These are phyloP conservation scores for Anser cygnoides DNA, from an alignment of 2,113 vertebrate genomes.

Conservation along the genomic window DNA sequence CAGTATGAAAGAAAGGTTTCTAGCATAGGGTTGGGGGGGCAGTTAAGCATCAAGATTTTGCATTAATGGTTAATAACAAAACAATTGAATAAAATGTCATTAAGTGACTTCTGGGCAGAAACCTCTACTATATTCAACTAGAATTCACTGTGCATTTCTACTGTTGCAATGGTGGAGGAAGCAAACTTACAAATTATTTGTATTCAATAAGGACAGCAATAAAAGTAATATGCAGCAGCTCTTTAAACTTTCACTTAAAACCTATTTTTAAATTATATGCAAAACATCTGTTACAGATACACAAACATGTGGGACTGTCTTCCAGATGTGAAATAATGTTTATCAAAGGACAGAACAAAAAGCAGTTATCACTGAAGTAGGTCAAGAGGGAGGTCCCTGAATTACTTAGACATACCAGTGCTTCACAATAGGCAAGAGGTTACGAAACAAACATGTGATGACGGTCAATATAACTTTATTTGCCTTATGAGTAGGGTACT, in stretches of 20 bases:
- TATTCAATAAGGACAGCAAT: conserved; percentile 1
- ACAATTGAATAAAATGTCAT: not conserved
- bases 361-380: conserved; percentile 38
- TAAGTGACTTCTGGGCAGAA: not conserved
- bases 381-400: conserved; percentile 43
- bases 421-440: not conserved
- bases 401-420: not conserved
- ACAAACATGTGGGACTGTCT: conserved; percentile 35
- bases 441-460: not conserved
- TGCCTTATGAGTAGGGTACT: not conserved
- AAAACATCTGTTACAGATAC: conserved; percentile 58
- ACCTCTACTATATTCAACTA: not conserved
- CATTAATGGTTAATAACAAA: not conserved
- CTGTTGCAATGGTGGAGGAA: not conserved
- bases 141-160: not conserved
- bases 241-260: conserved; percentile 62
- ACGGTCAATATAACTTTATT: conserved; percentile 28
- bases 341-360: conserved; percentile 57
- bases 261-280: conserved; percentile 40
- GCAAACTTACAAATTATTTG: not conserved
- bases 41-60: not conserved
- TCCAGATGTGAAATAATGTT: conserved; percentile 66
- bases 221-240: conserved; percentile 22
- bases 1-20: not conserved
- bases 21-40: not conserved